Base-by-base conservation (phyloP, 2,113 vertebrate species). In the Perca schrenkii region DNA sequence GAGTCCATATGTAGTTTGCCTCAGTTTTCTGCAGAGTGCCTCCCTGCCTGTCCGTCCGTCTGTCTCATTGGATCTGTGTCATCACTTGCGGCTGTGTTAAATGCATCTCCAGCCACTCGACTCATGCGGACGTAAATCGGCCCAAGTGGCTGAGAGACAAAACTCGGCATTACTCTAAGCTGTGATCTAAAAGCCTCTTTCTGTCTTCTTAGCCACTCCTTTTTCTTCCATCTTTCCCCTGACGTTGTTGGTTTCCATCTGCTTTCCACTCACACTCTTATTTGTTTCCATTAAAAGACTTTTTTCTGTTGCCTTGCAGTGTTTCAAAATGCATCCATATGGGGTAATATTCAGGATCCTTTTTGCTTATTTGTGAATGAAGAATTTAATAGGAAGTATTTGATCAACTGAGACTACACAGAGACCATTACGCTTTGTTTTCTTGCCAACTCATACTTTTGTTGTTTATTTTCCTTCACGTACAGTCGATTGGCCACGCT, bases 41-140 rank as follows among this genome's bases (percentile, higher is more conserved):
- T 88, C 57, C 73, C 77, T 60, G 74, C 73, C 73, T 43, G 81
- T 81, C 86, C 49, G 80, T 75, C 52, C 1, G 25, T 58, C 62
- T 95, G 95, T 96, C 92, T 93, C 95, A 97, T 97, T 93, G 94
- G 95, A 97, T 99, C 97, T 96, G 93, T 98, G 97, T 98, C 96
- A 97, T 95, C 95, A 94, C 95, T 96, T 92, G 95, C 90, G 94
- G 95, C 95, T 94, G 94, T 94, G 95, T 95, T 95, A 93, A 95
- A 95, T 96, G 96, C 96, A 97, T 97, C 96, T 97, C 94, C 95
- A 96, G 92, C 92, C 90, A 83, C 93, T 93, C 88, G 94, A 80
- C 93, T 94, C 90, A 92, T 91, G 94, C 43, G 1, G 92, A 96
- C 80, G 79, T 92, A 95, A 97, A 95, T 92, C 92, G 92, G 92